Percentiles rank a stretch among this genome's conserved stretches.
phyloP scores from a whole-genome alignment of 2,113 vertebrate genomes.

The Ptyas mucosa region DNA sequence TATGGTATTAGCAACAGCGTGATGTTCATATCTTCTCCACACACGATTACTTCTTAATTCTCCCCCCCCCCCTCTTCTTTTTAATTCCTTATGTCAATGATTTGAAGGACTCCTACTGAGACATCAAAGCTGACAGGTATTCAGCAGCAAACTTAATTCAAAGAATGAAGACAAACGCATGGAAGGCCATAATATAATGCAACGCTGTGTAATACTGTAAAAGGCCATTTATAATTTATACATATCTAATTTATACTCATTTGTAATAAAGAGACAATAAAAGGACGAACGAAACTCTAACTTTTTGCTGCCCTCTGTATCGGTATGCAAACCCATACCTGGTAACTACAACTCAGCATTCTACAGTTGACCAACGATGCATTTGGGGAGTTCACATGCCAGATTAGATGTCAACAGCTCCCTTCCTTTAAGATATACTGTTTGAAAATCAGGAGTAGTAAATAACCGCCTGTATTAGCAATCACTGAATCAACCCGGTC shows the following conservation, averaged over 20 bases:
- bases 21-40: not conserved
- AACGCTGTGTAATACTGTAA: not conserved
- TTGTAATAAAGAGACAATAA: not conserved
- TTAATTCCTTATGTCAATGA: not conserved
- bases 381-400: not conserved
- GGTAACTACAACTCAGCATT: not conserved
- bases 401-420: not conserved
- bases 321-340: not conserved
- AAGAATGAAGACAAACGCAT: not conserved
- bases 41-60: not conserved
- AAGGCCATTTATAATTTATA: not conserved
- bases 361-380: not conserved
- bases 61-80: not conserved
- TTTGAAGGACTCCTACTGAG: not conserved
- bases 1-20: not conserved
- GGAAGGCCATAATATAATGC: not conserved
- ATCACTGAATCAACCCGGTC: not conserved
- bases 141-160: not conserved
- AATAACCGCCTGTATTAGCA: not conserved
- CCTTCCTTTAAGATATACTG: not conserved
- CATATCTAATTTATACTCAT: not conserved
- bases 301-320: not conserved
- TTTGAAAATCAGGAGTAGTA: not conserved
- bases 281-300: not conserved
- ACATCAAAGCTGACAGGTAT: not conserved